Base-by-base conservation (phyloP, 2,113 vertebrate species). In the Ciconia stormi region DNA sequence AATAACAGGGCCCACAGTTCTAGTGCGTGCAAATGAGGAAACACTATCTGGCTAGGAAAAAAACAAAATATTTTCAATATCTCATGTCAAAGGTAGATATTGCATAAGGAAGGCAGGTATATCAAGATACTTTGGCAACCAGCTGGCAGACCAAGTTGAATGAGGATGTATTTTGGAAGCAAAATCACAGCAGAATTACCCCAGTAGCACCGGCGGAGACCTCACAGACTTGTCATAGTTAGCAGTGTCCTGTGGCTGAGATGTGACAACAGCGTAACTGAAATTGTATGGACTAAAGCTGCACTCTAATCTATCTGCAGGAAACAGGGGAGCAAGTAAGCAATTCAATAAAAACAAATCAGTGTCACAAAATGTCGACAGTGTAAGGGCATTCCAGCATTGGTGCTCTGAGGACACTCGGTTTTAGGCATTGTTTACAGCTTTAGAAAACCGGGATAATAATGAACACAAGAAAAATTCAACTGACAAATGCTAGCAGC, bases 161-260 rank as follows among this genome's bases (percentile, higher is more conserved):
- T 19, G 8, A 46, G 8, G 25, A n/a, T 4, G 11, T 10, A 11
- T 52, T 78, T 78, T 73, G 36, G 34, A 65, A 38, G 21, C 4
- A 65, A 95, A 93, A 40, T 34, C 40, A 38, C 25, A 52, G 23
- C 10, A 70, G 65, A 55, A 27, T n/a, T 53, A 9, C 4, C 3
- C 11, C n/a, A 46, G 32, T n/a, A 55, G 19, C n/a, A 25, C 18
- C 16, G 25, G 32, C 34, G 27, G 9, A 44, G 18, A 56, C 1
- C 18, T 73, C 72, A 63, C n/a, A 65, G 69, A 21, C 34, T 4
- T 3, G 1, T 61, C 36, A 58, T 5, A 59, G 36, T 32, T 30
- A 15, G 2, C 1, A 0, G 12, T 3, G 9, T 44, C 30, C 40
- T 36, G n/a, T 30, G 46, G 3, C 30, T 42, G 40, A 74, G 46